Evolutionary conservation across 2,113 vertebrate genomes (phyloP).

Genomic region (Antennarius striatus): DNA sequence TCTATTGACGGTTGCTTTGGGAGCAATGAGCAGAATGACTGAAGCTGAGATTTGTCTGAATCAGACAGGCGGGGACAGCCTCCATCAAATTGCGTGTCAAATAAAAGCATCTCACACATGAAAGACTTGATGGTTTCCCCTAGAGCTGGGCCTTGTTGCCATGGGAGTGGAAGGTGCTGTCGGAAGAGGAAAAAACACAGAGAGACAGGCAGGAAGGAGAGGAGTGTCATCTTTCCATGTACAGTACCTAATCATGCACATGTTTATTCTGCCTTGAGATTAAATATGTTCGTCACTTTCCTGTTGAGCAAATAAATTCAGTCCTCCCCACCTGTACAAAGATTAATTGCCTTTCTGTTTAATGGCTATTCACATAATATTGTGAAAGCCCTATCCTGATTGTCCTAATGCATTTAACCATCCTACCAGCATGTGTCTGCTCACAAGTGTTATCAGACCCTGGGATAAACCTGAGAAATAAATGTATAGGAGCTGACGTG

Average conservation of each 20-base stretch:
- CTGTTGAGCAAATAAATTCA: slow-evolving; percentile 8
- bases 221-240: slow-evolving; percentile 46
- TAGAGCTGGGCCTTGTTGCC: slow-evolving; percentile 72
- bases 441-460: slow-evolving; percentile 6
- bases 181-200: slow-evolving; percentile 46
- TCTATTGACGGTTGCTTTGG: slow-evolving; percentile 47
- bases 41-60: slow-evolving; percentile 48
- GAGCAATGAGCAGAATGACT: slow-evolving; percentile 34
- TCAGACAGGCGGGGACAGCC: slow-evolving; percentile 62
- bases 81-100: slow-evolving; percentile 65
- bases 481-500: slow-evolving; percentile 11
- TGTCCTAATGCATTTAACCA: slow-evolving; percentile 59
- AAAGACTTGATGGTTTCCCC: slow-evolving; percentile 80
- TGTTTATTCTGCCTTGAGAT: slow-evolving; percentile 14
- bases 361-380: slow-evolving; percentile 62
- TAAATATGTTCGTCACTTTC: not conserved
- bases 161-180: slow-evolving; percentile 70
- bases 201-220: slow-evolving; percentile 26
- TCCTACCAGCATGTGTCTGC: slow-evolving; percentile 36
- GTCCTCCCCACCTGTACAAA: not conserved
- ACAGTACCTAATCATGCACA: slow-evolving; percentile 25
- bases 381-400: slow-evolving; percentile 44
- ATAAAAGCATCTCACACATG: slow-evolving; percentile 78
- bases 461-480: slow-evolving; percentile 11
- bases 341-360: slow-evolving; percentile 56